A percentile compares a stretch with the other conserved stretches of the same genome.
Conservation (phyloP, 2,113 vertebrate genomes). For the Willisornis vidua region DNA sequence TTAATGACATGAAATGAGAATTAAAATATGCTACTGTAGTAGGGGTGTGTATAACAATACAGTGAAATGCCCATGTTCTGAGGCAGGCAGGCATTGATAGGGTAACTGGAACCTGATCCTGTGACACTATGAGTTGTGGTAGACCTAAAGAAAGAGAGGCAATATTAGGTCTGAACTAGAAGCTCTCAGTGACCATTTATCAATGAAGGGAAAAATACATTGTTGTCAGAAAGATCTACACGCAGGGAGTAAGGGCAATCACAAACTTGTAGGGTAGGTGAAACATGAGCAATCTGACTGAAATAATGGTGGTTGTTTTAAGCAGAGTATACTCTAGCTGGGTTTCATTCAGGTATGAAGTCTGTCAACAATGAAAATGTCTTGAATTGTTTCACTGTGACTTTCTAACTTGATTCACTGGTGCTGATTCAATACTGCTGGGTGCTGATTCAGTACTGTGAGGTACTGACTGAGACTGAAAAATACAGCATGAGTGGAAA, state of each 20-base stretch:
- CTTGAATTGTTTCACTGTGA: neutral
- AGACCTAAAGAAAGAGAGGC: neutral
- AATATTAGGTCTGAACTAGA: neutral
- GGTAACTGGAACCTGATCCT: neutral
- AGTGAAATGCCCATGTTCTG: neutral
- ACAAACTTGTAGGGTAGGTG: neutral
- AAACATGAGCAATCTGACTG: neutral
- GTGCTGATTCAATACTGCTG: neutral
- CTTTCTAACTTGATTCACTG: neutral
- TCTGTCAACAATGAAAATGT: neutral
- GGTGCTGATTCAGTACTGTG: neutral
- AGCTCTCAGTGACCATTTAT: neutral
- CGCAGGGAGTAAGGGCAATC: neutral
- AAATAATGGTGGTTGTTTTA: neutral
- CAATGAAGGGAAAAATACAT: neutral
- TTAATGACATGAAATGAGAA: neutral
- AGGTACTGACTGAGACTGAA: neutral
- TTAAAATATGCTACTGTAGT: neutral
- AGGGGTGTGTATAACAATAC: neutral
- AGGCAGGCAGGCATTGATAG: rapidly evolving
- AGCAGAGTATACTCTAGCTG: neutral
- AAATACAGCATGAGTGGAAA: neutral
- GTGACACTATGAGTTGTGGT: neutral
- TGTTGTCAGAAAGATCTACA: neutral
- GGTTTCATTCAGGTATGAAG: neutral